Evolutionary conservation across 2,113 vertebrate species (phyloP).

Genomic region (Bambusicola thoracicus): DNA sequence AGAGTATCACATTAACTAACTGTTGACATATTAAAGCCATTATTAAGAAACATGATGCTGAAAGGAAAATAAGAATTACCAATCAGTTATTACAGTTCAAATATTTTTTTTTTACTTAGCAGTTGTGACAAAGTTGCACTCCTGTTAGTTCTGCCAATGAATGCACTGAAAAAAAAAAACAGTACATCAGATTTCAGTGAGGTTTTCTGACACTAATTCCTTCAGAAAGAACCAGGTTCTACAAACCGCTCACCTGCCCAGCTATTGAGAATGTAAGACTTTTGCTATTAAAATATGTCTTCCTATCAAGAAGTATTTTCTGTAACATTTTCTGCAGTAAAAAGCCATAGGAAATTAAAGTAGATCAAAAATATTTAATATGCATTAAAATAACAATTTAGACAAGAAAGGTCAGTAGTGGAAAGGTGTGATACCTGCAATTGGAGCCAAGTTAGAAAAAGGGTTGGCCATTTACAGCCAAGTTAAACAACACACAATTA

Average conservation of each 20-base stretch:
- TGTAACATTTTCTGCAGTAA: slow-evolving; percentile 36
- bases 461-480: slow-evolving; percentile 3
- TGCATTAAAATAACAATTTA: slow-evolving; percentile 29
- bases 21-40: not conserved
- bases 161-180: not conserved
- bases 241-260: not conserved
- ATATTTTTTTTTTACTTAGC: slow-evolving; percentile 22
- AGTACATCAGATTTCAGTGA: not conserved
- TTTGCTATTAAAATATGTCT: not conserved
- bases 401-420: slow-evolving; percentile 51
- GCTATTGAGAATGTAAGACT: not conserved
- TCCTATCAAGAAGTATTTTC: slow-evolving; percentile 46
- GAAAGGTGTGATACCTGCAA: slow-evolving; percentile 36
- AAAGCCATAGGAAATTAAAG: slow-evolving; percentile 48
- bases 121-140: not conserved
- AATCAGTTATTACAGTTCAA: slow-evolving; percentile 8
- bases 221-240: not conserved
- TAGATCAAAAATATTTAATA: slow-evolving; percentile 47
- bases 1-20: not conserved
- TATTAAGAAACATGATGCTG: not conserved
- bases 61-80: slow-evolving; percentile 13
- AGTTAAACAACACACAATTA: slow-evolving; percentile 49
- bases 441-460: slow-evolving; percentile 29
- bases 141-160: not conserved
- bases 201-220: not conserved